phyloP scores from a whole-genome alignment of 2,797 vertebrate genomes.

The Cirrhinus molitorella region DNA sequence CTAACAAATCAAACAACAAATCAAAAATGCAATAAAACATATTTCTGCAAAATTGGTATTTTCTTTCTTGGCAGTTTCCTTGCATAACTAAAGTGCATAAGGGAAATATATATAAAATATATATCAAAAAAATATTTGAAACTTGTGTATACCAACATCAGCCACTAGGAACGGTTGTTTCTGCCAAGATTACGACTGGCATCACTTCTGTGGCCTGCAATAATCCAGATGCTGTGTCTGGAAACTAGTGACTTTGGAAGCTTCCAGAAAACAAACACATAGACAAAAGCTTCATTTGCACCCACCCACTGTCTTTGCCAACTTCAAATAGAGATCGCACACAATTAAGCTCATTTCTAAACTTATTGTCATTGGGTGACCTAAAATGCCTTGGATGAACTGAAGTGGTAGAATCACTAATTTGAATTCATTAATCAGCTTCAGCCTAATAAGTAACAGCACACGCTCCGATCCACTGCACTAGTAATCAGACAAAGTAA shows the following conservation, averaged over 20 bases:
- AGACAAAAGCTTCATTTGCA: neutral
- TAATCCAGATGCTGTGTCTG: constrained; percentile 31
- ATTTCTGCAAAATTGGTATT: too few species aligned
- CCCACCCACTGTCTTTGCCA: neutral
- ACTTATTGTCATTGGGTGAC: constrained; percentile 26
- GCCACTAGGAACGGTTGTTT: neutral
- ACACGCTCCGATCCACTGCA: neutral
- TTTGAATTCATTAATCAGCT: constrained; percentile 44
- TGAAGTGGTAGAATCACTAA: constrained; percentile 16
- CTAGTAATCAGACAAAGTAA: constrained; percentile 42
- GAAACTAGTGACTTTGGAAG: neutral
- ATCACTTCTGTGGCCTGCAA: constrained; percentile 23
- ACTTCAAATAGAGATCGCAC: neutral
- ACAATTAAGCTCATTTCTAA: constrained; percentile 2
- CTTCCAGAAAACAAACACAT: constrained; percentile 12
- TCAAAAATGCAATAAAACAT: neutral
- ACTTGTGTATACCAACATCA: neutral
- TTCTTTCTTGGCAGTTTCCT: neutral
- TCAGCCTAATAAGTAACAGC: constrained; percentile 15
- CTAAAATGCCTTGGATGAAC: constrained; percentile 35
- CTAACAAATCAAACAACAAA: neutral
- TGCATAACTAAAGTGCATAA: too few species aligned
- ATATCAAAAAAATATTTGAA: neutral
- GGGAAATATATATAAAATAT: neutral
- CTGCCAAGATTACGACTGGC: neutral